These are phyloP conservation scores for Sphaerophoria rueppellii DNA, from an alignment of 2,888 invertebrate species.

Conservation along the genomic window DNA sequence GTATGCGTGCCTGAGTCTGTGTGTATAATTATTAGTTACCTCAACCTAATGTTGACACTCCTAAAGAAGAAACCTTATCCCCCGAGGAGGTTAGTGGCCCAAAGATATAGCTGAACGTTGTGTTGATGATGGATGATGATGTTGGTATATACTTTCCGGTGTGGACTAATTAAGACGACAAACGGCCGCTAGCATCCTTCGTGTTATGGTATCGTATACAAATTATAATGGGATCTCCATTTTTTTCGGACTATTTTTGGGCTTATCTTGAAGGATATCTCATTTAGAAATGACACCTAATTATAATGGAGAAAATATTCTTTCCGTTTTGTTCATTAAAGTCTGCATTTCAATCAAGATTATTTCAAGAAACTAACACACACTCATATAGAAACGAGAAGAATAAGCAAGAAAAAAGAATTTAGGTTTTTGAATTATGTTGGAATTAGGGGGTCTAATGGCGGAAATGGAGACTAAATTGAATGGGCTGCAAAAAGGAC, in stretches of 20 bases:
- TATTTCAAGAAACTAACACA: neutral
- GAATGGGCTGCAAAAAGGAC: slow-evolving; percentile 10
- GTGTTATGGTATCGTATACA: neutral
- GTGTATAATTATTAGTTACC: neutral
- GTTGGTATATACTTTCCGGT: slow-evolving; percentile 25
- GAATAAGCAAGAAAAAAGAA: neutral
- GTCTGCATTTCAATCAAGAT: slow-evolving; percentile 34
- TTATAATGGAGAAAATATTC: slow-evolving; percentile 34
- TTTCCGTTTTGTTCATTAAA: slow-evolving; percentile 36
- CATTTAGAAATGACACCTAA: slow-evolving; percentile 43
- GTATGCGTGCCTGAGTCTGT: neutral
- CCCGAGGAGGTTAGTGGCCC: neutral
- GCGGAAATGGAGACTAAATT: slow-evolving; percentile 8
- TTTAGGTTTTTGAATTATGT: slow-evolving; percentile 7
- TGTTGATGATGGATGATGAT: slow-evolving; percentile 36
- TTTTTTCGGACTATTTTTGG: neutral
- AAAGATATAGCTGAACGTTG: neutral
- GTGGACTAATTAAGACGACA: slow-evolving; percentile 41
- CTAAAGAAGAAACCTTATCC: slow-evolving; percentile 27
- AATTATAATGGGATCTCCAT: slow-evolving; percentile 34
- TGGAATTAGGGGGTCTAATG: neutral
- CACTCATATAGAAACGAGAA: neutral
- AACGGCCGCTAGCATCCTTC: slow-evolving; percentile 24
- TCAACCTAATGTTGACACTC: slow-evolving; percentile 37
- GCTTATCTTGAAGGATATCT: slow-evolving; percentile 40